A percentile compares a stretch with the other conserved stretches of the same genome.
These are phyloP conservation scores for Aspiorhynchus laticeps DNA, from an alignment of 2,113 vertebrate species.

Conservation along the genomic window DNA sequence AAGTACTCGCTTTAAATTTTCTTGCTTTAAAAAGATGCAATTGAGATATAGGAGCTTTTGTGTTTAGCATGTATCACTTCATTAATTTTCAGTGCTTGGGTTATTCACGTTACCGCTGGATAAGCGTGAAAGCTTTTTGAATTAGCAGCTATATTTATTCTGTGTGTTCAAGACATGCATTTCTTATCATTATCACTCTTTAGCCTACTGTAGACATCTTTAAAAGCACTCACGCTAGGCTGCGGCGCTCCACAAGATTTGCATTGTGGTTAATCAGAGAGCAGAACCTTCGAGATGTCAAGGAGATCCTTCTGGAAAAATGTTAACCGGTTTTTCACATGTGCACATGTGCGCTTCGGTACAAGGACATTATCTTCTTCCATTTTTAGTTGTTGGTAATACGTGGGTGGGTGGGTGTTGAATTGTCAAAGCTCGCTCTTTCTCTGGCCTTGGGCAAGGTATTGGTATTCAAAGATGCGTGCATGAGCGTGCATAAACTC, in stretches of 20 bases:
- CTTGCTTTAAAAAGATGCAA: background rate
- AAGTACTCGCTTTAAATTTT: background rate
- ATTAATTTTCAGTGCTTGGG: background rate
- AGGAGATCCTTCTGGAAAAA: conserved; percentile 33
- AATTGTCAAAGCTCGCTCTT: conserved; percentile 25
- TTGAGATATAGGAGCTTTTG: background rate
- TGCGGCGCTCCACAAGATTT: background rate
- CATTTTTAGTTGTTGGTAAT: conserved; percentile 49
- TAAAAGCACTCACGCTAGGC: background rate
- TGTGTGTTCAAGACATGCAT: background rate
- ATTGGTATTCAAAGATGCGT: conserved; percentile 17
- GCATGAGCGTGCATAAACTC: background rate
- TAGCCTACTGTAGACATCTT: conserved; percentile 7
- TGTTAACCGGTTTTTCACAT: background rate
- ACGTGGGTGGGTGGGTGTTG: conserved; percentile 21
- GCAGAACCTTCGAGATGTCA: conserved; percentile 28
- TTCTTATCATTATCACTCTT: background rate
- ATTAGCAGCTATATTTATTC: background rate
- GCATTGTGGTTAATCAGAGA: conserved; percentile 2
- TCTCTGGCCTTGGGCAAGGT: conserved; percentile 45
- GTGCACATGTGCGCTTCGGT: conserved; percentile 1
- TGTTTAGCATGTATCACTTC: background rate
- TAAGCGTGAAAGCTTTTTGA: background rate
- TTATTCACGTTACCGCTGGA: background rate
- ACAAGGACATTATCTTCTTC: conserved; percentile 28